Evolutionary conservation across 2,888 invertebrate species (phyloP).

Genomic region (Lithosia quadra): DNA sequence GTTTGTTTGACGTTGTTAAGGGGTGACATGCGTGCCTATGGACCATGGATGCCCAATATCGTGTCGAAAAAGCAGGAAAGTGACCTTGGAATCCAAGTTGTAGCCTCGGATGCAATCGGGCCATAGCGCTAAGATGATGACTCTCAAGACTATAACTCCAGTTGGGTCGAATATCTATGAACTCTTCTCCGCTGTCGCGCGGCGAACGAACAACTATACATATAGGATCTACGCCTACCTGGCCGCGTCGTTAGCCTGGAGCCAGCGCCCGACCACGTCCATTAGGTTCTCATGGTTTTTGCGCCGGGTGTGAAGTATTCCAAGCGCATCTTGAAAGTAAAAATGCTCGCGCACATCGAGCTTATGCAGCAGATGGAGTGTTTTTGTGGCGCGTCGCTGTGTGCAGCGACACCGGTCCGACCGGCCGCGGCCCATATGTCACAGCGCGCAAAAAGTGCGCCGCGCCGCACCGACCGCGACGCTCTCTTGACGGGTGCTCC

Average conservation of each 20-base stretch:
- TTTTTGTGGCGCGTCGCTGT: conserved; percentile 21
- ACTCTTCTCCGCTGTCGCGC: background rate
- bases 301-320: conserved; percentile 32
- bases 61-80: no score
- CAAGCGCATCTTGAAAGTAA: conserved; percentile 38
- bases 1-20: no score
- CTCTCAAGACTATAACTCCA: background rate
- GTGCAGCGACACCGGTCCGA: conserved; percentile 42
- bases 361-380: background rate
- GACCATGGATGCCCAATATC: no score
- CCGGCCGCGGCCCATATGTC: conserved; percentile 49
- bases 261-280: background rate
- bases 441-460: conserved; percentile 49
- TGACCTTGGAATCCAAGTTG: no score
- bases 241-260: background rate
- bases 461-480: conserved; percentile 3
- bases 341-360: conserved; percentile 31
- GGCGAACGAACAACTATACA: background rate
- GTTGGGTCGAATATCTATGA: background rate
- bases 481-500: no score
- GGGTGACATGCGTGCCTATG: no score
- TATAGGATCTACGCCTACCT: background rate
- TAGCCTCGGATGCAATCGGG: no score
- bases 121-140: no score
- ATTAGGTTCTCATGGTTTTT: conserved; percentile 41